Base-by-base conservation (phyloP, 1,140 invertebrate species). In the Papilio polytes region DNA sequence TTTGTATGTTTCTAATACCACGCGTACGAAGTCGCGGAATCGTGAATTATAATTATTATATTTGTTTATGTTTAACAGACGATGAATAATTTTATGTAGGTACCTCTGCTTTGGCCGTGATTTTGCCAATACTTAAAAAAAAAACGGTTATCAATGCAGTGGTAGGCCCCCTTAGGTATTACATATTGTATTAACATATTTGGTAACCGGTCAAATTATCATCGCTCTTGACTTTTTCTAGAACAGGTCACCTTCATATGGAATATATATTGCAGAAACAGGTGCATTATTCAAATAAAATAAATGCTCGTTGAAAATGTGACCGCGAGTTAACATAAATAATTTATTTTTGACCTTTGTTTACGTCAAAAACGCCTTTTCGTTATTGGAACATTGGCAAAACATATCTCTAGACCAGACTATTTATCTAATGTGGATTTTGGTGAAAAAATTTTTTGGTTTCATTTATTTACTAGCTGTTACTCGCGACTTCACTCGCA, bases 221-320 rank as follows among this genome's bases (percentile, higher is more conserved):
- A 59, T 63, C 31, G 20, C 6, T 3, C 0, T 63, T 63, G 20
- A 26, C 59, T 13, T 13, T 41, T 63, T 63, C 12, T 63, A 56
- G n/a, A 56, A 56, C 10, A 59, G 20, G 26, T 70, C 26, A 70
- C 63, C 63, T 70, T 70, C 63, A 70, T 31, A 31, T 70, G 12
- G 63, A 31, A 13, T 31, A 70, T 2, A 3, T 18, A 15, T 70
- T 31, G 26, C 2, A 70, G 8, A 70, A 70, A 63, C 59, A 3
- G 12, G 13, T 70, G 13, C 36, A 70, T 70, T 70, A 70, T 70
- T 70, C 63, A 70, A 70, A 70, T 31, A 36, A 18, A 1, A 56
- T 1, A 12, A 70, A 70, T 70, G 22, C 12, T 9, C n/a, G 3
- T 70, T 70, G 63, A 70, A 3, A 63, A 70, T 26, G 26, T 31